Base-by-base conservation (phyloP, 2,888 invertebrate species). In the Orthosia cruda region DNA sequence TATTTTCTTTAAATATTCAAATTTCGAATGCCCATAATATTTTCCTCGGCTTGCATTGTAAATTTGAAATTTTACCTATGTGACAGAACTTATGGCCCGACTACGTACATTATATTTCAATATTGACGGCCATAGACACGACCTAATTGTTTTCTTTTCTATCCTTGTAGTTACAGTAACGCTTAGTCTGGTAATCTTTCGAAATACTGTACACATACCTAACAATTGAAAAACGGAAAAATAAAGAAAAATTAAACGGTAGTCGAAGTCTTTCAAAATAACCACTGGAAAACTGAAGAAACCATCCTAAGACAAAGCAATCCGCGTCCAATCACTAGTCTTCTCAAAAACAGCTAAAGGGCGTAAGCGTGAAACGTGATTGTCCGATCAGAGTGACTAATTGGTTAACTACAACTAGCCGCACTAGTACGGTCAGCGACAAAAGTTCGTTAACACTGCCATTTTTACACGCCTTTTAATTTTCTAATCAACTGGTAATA, bases 321-420 rank as follows among this genome's bases (percentile, higher is more conserved):
- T 16, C 71, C 74, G 74, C 77, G 32, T 70, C 23, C 13, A 68
- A 77, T 54, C 54, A 58, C 81, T 84, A 80, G 75, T 75, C 40
- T 45, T 74, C 26, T 58, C 54, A 74, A 70, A 77, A 70, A 77
- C 76, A 84, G 81, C 77, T 73, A 90, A 90, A 91, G 88, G 89
- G 89, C 88, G 83, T 76, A 71, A 84, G 86, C 89, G 87, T 86
- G 87, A 88, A 90, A 84, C 91, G 91, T 90, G 91, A 92, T 91
- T 87, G 89, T 85, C 87, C 89, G 89, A 90, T 92, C 89, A 87
- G 85, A 89, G 89, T 87, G 88, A 91, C 90, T 94, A 93, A 94
- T 93, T 93, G 91, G 92, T 86, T 90, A 93, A 94, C 92, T 92
- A 90, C 89, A 74, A 74, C 81, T 83, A 87, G 54, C 61, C 82